Conservation (phyloP, 1,140 invertebrate genomes). For the Elymnias hypermnestra region DNA sequence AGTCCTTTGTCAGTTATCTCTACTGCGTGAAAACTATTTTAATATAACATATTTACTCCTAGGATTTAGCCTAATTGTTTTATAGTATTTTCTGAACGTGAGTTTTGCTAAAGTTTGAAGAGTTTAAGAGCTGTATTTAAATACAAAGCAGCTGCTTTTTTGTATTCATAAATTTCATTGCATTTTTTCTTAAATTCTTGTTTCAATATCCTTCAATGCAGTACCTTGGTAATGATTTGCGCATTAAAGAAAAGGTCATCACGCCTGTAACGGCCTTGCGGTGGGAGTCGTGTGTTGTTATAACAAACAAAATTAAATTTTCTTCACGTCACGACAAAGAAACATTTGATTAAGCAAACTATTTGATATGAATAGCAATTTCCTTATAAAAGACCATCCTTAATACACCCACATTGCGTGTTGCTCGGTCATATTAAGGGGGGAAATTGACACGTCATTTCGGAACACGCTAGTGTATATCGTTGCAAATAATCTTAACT, state of each 20-base stretch:
- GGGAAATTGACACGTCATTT: constrained; percentile 3
- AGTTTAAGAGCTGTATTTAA: no score
- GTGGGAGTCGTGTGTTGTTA: not conserved
- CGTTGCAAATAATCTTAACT: no score
- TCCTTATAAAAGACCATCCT: constrained; percentile 1
- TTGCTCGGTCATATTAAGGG: not conserved
- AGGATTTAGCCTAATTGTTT: no score
- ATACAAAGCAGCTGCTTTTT: no score
- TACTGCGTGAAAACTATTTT: no score
- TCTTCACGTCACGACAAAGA: not conserved
- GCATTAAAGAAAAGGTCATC: not conserved
- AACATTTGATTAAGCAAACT: constrained; percentile 2
- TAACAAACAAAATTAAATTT: not conserved
- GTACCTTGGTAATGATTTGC: not conserved
- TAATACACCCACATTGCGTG: constrained; percentile 3
- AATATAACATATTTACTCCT: no score
- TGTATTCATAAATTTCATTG: no score
- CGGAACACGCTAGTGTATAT: not conserved
- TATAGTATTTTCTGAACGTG: no score
- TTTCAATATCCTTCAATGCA: no score
- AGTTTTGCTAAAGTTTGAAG: no score
- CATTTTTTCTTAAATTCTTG: no score
- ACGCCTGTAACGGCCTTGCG: not conserved
- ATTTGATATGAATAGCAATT: constrained; percentile 6
- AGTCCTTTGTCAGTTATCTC: no score